Evolutionary conservation across 1,140 invertebrate species (phyloP), one percentile per base, ranked within the genome.

Genomic region (Drosophila baimaii): DNA sequence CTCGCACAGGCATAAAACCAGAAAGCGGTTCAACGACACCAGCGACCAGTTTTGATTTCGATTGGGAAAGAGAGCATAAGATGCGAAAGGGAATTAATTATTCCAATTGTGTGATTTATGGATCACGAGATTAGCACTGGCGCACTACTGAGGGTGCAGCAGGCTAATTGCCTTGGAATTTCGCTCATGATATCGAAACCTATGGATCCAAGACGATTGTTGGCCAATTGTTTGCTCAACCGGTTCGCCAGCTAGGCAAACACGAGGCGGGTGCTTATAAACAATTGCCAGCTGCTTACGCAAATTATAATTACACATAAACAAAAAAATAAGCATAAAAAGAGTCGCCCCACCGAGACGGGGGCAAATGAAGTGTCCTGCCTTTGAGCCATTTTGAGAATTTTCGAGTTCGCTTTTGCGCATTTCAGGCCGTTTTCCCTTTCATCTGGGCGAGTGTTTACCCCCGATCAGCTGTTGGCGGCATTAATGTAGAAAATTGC

Each of bases 1-100:
- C 23, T 39, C 56, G 58, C 68, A 51, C 52, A 44, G 19, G 52
- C 43, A 44, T 39, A 43, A 21, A 44, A 27, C 47, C 54, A 35
- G 44, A 63, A 47, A 74, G 41, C 64, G 13, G 83, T 86, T 83
- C 83, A 86, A 74, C 80, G 83, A 88, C 83, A 65, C 49, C n/a
- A 19, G 46, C 59, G 70, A 84, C 74, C 73, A 81, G 82, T 81
- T 85, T 80, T 75, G 61, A 57, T 43, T 75, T 76, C 35, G 19
- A 54, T 65, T 41, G 37, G 19, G 31, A 70, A 71, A 46, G 44
- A 46, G 43, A 47, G 41, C 44, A 31, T 54, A 71, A 55, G 55
- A 35, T 44, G 47, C 55, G 27, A 78, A 69, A 43, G 61, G 65
- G 35, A 66, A 65, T 79, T 52, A 79, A 77, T 76, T 81, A 70